Percentiles rank a stretch among this genome's conserved stretches.
phyloP scores from a whole-genome alignment of 2,888 invertebrate species.

The Eupithecia tripunctaria region DNA sequence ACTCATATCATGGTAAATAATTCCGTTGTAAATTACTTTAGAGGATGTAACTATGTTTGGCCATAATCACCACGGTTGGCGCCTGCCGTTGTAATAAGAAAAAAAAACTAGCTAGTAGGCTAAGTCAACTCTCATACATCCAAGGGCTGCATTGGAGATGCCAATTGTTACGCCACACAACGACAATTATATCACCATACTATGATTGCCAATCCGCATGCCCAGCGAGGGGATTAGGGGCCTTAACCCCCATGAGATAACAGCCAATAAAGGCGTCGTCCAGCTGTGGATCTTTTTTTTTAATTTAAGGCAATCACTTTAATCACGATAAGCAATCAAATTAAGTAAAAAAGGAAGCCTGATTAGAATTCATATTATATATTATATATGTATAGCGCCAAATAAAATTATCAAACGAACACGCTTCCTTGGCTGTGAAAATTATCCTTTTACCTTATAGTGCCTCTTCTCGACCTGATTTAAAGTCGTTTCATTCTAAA shows the following conservation, averaged over 20 bases:
- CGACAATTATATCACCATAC: too few species aligned
- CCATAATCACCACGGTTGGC: too few species aligned
- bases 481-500: conserved; percentile 45
- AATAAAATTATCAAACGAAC: neutral
- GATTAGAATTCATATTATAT: neutral
- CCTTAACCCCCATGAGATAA: too few species aligned
- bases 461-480: conserved; percentile 47
- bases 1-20: too few species aligned
- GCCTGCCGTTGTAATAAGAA: too few species aligned
- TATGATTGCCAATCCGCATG: too few species aligned
- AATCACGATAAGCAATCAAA: neutral
- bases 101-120: too few species aligned
- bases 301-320: neutral
- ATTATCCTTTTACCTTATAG: conserved; percentile 46
- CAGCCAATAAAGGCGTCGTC: too few species aligned
- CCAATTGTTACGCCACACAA: neutral
- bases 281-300: neutral
- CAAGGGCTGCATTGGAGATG: neutral
- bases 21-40: too few species aligned
- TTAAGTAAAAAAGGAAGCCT: neutral
- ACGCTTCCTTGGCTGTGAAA: conserved; percentile 26
- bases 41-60: too few species aligned
- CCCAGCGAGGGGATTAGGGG: too few species aligned
- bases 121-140: too few species aligned
- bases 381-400: neutral